Percentiles rank a stretch among this genome's conserved stretches.
These are phyloP conservation scores for Chaetodon trifasciatus DNA, from an alignment of 2,797 vertebrate genomes.

Conservation along the genomic window DNA sequence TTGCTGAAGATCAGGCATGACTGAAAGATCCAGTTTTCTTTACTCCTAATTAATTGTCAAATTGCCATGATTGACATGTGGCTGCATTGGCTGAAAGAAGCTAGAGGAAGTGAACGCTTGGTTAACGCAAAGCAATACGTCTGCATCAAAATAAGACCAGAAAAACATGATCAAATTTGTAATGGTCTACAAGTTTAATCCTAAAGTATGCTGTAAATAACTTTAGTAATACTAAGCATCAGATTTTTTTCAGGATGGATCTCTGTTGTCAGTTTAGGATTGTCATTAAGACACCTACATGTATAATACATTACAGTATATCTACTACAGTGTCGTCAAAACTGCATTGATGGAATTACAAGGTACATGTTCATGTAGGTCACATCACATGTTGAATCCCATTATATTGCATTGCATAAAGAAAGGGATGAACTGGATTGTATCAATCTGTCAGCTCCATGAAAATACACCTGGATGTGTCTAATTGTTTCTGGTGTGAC, in stretches of 20 bases:
- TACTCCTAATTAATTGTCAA: conserved; percentile 32
- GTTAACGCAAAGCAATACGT: conserved; percentile 17
- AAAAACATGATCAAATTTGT: neutral
- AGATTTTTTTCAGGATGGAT: neutral
- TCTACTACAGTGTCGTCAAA: neutral
- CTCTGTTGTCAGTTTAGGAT: neutral
- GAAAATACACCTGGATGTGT: conserved; percentile 52
- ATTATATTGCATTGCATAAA: conserved; percentile 41
- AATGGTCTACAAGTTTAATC: conserved; percentile 6
- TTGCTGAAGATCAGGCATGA: neutral
- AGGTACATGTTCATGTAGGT: conserved; percentile 17
- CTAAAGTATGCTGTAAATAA: neutral
- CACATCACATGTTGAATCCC: conserved; percentile 36
- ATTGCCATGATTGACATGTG: conserved; percentile 51
- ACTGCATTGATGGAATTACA: conserved; percentile 23
- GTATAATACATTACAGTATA: neutral
- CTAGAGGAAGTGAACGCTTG: conserved; percentile 16
- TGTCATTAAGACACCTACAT: neutral
- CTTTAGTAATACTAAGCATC: neutral
- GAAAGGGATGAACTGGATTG: conserved; percentile 15
- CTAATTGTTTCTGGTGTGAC: conserved; percentile 39
- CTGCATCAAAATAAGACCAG: conserved; percentile 18
- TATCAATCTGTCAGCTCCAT: conserved; percentile 49
- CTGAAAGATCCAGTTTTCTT: conserved; percentile 3
- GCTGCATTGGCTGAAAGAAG: conserved; percentile 51